Evolutionary conservation across 2,797 vertebrate species (phyloP), one percentile per base, ranked within the genome.

Genomic region (Salmo trutta): DNA sequence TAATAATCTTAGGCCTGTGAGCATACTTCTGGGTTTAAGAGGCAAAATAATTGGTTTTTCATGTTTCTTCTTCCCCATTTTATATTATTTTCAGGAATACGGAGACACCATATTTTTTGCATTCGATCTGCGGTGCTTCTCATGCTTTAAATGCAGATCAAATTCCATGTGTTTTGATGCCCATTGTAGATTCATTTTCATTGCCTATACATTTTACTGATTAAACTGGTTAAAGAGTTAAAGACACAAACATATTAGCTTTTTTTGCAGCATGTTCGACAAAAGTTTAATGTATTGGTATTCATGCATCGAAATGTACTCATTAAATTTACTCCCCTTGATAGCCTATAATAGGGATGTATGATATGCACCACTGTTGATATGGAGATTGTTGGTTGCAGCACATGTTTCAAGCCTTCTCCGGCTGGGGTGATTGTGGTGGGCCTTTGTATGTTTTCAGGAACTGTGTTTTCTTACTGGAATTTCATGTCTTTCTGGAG

Each of bases 61-160:
- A 59, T 59, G 53, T 54, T 5, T n/a, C 56, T 59, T 59, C 7
- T 19, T 59, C 7, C 56, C 1, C 41, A 47, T 14, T 47, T 47
- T 10, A 47, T 12, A 47, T 47, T 47, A 47, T 47, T 47, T 12
- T 12, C 10, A 47, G 41, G 41, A 47, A 47, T 14, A 47, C 14
- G 41, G 41, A 14, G 41, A 47, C 10, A 47, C 41, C 29, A 64
- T 52, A 78, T 54, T 53, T 29, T 76, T 29, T 77, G 27, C 31
- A 54, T 14, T 41, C 19, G 74, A 54, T 80, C 31, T 19, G 47
- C 68, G 33, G 21, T 81, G 71, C 82, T 81, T 85, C 76, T 21
- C 21, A 59, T 59, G n/a, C n/a, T 59, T 47, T 12, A 47, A 59
- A 59, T 21, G 4, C 56, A 8, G 56, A 19, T 59, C 56, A 59